Evolutionary conservation across 1,140 invertebrate species (phyloP).

Genomic region (Ceratitis capitata): DNA sequence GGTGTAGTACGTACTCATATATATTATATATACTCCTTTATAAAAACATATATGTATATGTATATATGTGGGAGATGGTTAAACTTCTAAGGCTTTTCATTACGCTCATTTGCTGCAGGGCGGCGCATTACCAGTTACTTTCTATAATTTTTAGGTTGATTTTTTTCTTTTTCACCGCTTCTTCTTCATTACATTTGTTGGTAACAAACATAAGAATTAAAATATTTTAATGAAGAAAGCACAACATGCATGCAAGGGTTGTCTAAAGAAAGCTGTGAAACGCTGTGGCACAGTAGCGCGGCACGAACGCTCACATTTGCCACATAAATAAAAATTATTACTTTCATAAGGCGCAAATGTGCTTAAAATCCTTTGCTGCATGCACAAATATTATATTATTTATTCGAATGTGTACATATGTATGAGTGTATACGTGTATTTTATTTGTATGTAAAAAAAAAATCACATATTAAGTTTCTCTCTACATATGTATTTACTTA

Average conservation of each 20-base stretch:
- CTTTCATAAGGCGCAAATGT: conserved; percentile 33
- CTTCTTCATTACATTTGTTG: neutral
- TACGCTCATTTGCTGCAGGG: neutral
- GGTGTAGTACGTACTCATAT: too few relatives aligned
- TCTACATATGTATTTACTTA: conserved; percentile 10
- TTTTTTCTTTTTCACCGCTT: conserved; percentile 23
- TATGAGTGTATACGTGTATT: neutral
- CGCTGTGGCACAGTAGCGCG: neutral
- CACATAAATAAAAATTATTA: conserved; percentile 41
- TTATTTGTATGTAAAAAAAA: neutral
- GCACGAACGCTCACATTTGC: conserved; percentile 1
- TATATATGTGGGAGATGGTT: conserved; percentile 22
- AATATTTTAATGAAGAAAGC: conserved; percentile 20
- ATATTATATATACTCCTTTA: too few relatives aligned
- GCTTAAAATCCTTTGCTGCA: neutral
- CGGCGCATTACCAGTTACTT: conserved; percentile 56
- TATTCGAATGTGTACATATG: neutral
- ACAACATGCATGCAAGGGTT: conserved; percentile 10
- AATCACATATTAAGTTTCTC: conserved; percentile 1
- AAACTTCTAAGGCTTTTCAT: conserved; percentile 49
- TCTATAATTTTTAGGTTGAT: conserved; percentile 44
- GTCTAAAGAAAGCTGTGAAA: neutral
- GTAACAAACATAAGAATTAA: neutral
- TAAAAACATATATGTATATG: too few relatives aligned
- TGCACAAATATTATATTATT: too few relatives aligned